Base-by-base conservation (phyloP, 2,797 vertebrate genomes). In the Artibeus lituratus region DNA sequence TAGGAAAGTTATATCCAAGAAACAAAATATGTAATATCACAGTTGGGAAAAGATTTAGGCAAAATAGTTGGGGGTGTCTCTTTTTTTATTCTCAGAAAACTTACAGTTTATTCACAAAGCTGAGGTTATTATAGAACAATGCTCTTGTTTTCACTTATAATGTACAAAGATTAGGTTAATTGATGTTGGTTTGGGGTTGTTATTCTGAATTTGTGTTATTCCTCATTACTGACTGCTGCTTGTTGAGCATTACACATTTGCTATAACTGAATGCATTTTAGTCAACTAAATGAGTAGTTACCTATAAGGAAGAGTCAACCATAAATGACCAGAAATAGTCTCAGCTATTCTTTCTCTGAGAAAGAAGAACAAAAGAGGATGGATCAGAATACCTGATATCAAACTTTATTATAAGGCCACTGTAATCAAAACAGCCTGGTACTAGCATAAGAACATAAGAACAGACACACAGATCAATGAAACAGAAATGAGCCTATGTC, bases 81-180 rank as follows among this genome's bases (percentile, higher is more conserved):
- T 62, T 62, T 32, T 59, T 62, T 62, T 29, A 32, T 32, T 62
- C 59, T 62, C 12, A 62, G 59, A 32, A 32, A 62, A 62, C 59
- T 29, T 62, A 62, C 3, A 82, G 44, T 92, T 94, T 94, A 95
- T 69, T 96, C 86, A 96, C 76, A 91, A 96, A 84, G 85, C 74
- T 88, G 69, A 81, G 67, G 22, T 80, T 70, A 69, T 49, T 88
- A 3, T 87, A 91, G n/a, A 88, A 35, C 42, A 83, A 24, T 49
- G 44, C 7, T 67, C 49, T 78, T 83, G 9, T 94, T 96, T 94
- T 88, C 72, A 87, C 91, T 93, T 94, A 83, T 86, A 94, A 90
- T 93, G 65, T 82, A 51, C 62, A 44, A 39, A 94, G n/a, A 26
- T 53, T 70, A 59, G 22, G 29, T 44, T 91, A 91, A 69, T 62